Evolutionary conservation across 2,797 vertebrate genomes (phyloP), one percentile per base, ranked within the genome.

Genomic region (Semotilus atromaculatus): DNA sequence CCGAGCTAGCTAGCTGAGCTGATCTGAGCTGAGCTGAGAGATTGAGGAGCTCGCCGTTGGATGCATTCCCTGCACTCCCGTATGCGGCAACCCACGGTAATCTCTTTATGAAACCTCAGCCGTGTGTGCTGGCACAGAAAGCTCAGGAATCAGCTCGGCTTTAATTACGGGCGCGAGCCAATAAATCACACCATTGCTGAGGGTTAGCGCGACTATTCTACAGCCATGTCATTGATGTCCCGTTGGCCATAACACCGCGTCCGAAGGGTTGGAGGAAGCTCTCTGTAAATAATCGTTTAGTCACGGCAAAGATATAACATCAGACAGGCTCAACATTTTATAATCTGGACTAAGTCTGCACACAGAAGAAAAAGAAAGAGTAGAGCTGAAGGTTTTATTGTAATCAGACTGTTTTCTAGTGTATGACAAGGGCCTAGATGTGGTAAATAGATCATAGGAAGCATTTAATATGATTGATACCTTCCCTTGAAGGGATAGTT

Each of bases 21-120:
- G 85, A 85, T 67, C 82, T 45, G 79, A 82, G 82, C 68, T 70
- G 85, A 85, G 84, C 81, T 55, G 77, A 53, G 87, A 81, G 62
- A 73, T 81, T 64, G 68, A 66, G 64, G 81, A 79, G 84, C 31
- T 19, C 18, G 72, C 36, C 8, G 23, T 45, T 78, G 40, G 87
- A 86, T 81, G 64, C 86, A 83, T 86, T 82, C 88, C 76, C 77
- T 55, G 81, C 74, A 82, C 58, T 84, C 86, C n/a, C 31, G 40
- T 60, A 36, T 38, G 9, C 18, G 6, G 64, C 45, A 83, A 87
- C 84, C 88, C 78, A 86, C 83, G 75, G 87, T 90, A 91, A 92
- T 92, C 89, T 89, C 85, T 91, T 92, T 83, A 86, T 87, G 85
- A 90, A 92, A 90, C 83, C 85, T 83, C 84, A 74, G 75, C 75